Evolutionary conservation across 2,113 vertebrate genomes (phyloP).

Genomic region (Pogona vitticeps): DNA sequence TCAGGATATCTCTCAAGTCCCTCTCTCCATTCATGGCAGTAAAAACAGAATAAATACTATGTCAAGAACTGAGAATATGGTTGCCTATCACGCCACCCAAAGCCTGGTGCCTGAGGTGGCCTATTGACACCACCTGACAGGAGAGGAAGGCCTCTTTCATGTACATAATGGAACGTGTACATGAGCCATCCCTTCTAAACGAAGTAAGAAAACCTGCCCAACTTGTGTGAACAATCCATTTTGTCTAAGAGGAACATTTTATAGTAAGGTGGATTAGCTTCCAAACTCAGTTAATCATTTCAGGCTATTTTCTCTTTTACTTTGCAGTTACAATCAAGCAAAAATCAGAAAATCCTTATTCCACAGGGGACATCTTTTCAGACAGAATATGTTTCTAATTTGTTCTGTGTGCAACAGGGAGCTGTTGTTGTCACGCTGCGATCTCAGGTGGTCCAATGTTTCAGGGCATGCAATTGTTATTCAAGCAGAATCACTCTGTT

Average conservation of each 20-base stretch:
- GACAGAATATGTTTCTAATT: constrained; percentile 51
- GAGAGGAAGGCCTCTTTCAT: neutral
- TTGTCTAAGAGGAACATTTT: neutral
- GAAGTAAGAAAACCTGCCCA: neutral
- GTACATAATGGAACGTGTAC: neutral
- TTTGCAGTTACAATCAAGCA: constrained; percentile 31
- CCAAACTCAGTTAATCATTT: constrained; percentile 15
- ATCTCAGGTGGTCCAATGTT: constrained; percentile 59
- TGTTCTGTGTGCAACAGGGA: constrained; percentile 52
- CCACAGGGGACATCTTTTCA: constrained; percentile 38
- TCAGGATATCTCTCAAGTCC: neutral
- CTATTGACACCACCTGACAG: too few species aligned
- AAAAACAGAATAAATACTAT: neutral
- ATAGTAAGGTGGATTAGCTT: neutral
- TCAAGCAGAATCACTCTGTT: constrained; percentile 39
- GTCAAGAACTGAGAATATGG: neutral
- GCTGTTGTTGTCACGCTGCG: constrained; percentile 52
- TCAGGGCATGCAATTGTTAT: constrained; percentile 48
- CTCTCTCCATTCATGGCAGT: neutral
- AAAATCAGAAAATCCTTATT: constrained; percentile 37
- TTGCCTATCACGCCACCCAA: neutral
- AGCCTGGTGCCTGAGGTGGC: neutral
- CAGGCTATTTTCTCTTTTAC: neutral
- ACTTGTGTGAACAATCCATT: neutral
- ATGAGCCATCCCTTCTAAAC: too few species aligned